Evolutionary conservation across 2,113 vertebrate species (phyloP).

Genomic region (Holacanthus passer): DNA sequence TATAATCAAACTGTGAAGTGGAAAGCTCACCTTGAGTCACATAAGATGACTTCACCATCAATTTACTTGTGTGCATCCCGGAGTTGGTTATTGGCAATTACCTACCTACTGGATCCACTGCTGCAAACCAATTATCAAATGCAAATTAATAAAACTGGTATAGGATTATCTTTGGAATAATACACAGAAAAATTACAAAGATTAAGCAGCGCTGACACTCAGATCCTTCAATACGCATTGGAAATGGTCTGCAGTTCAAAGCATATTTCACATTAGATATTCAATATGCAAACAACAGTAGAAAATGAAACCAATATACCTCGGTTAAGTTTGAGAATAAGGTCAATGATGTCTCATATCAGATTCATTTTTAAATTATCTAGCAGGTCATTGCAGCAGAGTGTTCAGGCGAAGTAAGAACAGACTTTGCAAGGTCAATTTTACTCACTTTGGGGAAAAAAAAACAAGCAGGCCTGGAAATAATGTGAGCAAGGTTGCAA

Average conservation of each 20-base stretch:
- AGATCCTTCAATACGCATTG: conserved; percentile 28
- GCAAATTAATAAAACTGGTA: conserved; percentile 72
- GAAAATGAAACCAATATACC: conserved; percentile 49
- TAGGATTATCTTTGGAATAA: conserved; percentile 67
- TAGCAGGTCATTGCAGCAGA: conserved; percentile 20
- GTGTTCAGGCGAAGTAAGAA: conserved; percentile 1
- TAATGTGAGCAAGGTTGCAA: neutral
- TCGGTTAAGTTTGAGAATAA: conserved; percentile 35
- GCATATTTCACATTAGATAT: conserved; percentile 50
- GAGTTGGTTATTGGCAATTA: conserved; percentile 58
- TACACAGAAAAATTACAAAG: conserved; percentile 49
- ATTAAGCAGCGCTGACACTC: conserved; percentile 64
- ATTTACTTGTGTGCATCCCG: conserved; percentile 44
- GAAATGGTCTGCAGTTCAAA: conserved; percentile 55
- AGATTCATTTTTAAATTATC: conserved; percentile 43
- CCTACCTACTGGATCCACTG: conserved; percentile 48
- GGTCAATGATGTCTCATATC: conserved; percentile 35
- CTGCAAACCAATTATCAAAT: conserved; percentile 75
- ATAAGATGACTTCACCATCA: conserved; percentile 54
- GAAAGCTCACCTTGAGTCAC: conserved; percentile 69
- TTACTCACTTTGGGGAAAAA: neutral
- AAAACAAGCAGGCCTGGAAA: conserved; percentile 1
- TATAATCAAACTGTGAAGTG: conserved; percentile 57
- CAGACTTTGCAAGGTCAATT: conserved; percentile 25
- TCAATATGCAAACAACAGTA: conserved; percentile 63